These are phyloP conservation scores for Pelobates fuscus DNA, from an alignment of 2,113 vertebrate species.

Conservation along the genomic window DNA sequence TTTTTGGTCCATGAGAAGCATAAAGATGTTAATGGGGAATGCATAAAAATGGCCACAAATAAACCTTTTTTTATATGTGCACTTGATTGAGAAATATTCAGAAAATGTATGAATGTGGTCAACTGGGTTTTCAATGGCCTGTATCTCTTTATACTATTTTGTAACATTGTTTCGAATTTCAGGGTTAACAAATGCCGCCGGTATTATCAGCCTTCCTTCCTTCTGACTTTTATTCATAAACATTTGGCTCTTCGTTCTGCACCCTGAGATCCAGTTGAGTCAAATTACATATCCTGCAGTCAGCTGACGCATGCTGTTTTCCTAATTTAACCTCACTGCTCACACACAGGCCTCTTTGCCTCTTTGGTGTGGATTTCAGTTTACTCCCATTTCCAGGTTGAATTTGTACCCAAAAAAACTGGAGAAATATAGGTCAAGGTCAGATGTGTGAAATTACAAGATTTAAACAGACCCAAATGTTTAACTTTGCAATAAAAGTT, in stretches of 20 bases:
- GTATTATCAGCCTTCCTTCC: too few species aligned
- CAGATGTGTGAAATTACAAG: slow-evolving; percentile 23
- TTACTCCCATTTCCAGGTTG: slow-evolving; percentile 18
- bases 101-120: too few species aligned
- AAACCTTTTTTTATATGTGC: too few species aligned
- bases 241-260: not conserved
- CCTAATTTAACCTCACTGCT: not conserved
- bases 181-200: too few species aligned
- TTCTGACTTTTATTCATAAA: too few species aligned
- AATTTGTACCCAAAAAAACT: slow-evolving; percentile 2
- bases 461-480: slow-evolving; percentile 21
- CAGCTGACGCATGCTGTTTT: not conserved
- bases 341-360: not conserved
- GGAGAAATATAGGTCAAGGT: slow-evolving; percentile 20
- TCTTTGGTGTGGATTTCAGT: not conserved
- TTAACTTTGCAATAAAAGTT: slow-evolving; percentile 32
- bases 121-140: too few species aligned
- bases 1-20: too few species aligned
- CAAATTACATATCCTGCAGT: slow-evolving; percentile 3
- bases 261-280: not conserved
- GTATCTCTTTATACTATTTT: too few species aligned
- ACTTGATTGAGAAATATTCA: too few species aligned
- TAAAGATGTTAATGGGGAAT: too few species aligned
- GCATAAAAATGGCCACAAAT: too few species aligned
- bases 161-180: too few species aligned